These are phyloP conservation scores for Clarias laeviceps DNA, from an alignment of 2,797 vertebrate genomes.

Conservation along the genomic window DNA sequence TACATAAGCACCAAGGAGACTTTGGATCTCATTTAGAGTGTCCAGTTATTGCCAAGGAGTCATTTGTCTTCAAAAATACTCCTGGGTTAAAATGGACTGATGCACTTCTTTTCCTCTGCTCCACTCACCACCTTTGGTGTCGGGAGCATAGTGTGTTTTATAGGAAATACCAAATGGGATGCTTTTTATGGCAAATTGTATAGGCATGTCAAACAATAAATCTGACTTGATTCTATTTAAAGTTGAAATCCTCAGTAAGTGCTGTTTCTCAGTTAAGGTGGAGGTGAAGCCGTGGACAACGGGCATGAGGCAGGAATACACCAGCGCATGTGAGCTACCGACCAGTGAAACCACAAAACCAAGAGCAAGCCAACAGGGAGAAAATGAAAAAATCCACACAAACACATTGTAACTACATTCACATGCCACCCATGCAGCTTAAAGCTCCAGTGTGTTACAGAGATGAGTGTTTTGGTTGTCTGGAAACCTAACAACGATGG, in stretches of 20 bases:
- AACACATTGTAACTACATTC: background rate
- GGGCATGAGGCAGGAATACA: background rate
- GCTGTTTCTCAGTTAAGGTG: background rate
- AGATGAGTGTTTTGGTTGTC: background rate
- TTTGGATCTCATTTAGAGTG: conserved; percentile 56
- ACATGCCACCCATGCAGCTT: background rate
- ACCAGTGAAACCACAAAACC: background rate
- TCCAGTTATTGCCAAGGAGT: conserved; percentile 47
- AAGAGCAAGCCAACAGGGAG: background rate
- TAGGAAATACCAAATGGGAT: conserved; percentile 20
- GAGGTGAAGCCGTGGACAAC: background rate
- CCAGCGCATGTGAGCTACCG: background rate
- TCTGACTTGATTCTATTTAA: background rate
- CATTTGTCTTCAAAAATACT: conserved; percentile 54
- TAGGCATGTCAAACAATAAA: background rate
- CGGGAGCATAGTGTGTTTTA: conserved; percentile 30
- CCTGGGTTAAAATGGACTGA: conserved; percentile 54
- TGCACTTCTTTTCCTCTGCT: conserved; percentile 32
- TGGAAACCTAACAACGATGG: background rate
- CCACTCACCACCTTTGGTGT: conserved; percentile 42
- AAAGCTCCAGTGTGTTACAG: background rate
- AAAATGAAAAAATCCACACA: background rate
- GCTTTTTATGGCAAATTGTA: background rate
- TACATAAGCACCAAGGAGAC: conserved; percentile 52
- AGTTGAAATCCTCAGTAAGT: background rate